phyloP scores from a whole-genome alignment of 2,797 vertebrate species.

The Cirrhinus molitorella region DNA sequence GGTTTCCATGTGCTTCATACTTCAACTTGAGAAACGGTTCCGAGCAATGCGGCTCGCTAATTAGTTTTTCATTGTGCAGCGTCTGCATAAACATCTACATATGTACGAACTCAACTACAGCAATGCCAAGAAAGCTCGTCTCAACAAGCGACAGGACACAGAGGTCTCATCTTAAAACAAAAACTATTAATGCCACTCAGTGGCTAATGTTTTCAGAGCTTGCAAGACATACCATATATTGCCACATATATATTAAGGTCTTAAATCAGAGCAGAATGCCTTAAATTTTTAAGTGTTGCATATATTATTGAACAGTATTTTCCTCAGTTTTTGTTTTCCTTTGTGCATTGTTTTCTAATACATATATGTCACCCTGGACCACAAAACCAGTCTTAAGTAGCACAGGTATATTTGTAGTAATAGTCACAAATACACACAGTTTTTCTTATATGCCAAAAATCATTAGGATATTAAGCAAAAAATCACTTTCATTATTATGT shows the following conservation, averaged over 20 bases:
- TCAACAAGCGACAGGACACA: constrained; percentile 20
- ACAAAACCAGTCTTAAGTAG: no score
- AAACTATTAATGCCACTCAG: background rate
- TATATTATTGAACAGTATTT: background rate
- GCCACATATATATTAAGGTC: background rate
- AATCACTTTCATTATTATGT: no score
- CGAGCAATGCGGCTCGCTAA: constrained; percentile 55
- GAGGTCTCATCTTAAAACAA: constrained; percentile 32
- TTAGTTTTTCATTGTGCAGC: constrained; percentile 51
- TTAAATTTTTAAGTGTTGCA: background rate
- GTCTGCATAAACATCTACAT: constrained; percentile 38
- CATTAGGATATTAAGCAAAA: no score
- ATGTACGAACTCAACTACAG: constrained; percentile 38
- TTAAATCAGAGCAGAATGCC: background rate
- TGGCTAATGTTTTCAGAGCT: background rate
- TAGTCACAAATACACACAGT: no score
- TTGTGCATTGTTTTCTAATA: background rate
- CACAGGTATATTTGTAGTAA: no score
- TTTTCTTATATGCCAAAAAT: no score
- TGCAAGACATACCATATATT: no score
- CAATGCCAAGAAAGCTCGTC: constrained; percentile 41
- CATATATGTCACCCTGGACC: background rate
- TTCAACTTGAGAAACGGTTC: constrained; percentile 60
- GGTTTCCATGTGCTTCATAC: constrained; percentile 78
- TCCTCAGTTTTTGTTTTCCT: background rate